A percentile compares a stretch with the other conserved stretches of the same genome.
Evolutionary conservation across 2,888 invertebrate genomes (phyloP).

Genomic region (Eristalinus sepulchralis): DNA sequence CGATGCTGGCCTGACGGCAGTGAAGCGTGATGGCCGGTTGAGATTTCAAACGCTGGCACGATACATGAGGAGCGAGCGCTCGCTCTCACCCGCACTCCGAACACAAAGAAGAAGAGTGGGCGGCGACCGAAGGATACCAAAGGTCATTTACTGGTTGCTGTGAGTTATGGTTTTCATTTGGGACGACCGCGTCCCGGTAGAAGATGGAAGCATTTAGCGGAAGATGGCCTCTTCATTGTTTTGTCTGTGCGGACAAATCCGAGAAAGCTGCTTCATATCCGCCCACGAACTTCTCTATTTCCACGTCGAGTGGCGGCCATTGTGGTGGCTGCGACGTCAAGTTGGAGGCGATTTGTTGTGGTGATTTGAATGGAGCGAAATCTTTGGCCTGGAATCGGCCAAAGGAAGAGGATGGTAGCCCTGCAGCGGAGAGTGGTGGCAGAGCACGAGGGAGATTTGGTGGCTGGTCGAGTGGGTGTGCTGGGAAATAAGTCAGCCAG

Average conservation of each 20-base stretch:
- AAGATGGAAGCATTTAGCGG: slow-evolving; percentile 59
- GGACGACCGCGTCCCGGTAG: slow-evolving; percentile 45
- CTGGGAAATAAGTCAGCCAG: not conserved
- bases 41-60: slow-evolving; percentile 60
- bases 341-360: slow-evolving; percentile 56
- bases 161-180: slow-evolving; percentile 66
- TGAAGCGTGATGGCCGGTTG: slow-evolving; percentile 62
- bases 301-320: slow-evolving; percentile 6
- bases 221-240: slow-evolving; percentile 57
- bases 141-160: slow-evolving; percentile 64
- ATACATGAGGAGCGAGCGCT: slow-evolving; percentile 14
- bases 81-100: not conserved
- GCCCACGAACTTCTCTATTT: slow-evolving; percentile 62
- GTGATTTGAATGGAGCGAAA: slow-evolving; percentile 43
- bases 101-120: slow-evolving; percentile 50
- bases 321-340: slow-evolving; percentile 9
- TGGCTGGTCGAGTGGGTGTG: not conserved
- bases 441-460: not conserved
- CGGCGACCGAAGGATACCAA: slow-evolving; percentile 64
- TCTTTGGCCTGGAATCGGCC: slow-evolving; percentile 42
- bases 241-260: slow-evolving; percentile 53
- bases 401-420: not conserved
- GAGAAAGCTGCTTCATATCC: slow-evolving; percentile 67
- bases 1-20: slow-evolving; percentile 40
- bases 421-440: not conserved